Evolutionary conservation across 2,888 invertebrate species (phyloP).

Genomic region (Ormyrus nitidulus): DNA sequence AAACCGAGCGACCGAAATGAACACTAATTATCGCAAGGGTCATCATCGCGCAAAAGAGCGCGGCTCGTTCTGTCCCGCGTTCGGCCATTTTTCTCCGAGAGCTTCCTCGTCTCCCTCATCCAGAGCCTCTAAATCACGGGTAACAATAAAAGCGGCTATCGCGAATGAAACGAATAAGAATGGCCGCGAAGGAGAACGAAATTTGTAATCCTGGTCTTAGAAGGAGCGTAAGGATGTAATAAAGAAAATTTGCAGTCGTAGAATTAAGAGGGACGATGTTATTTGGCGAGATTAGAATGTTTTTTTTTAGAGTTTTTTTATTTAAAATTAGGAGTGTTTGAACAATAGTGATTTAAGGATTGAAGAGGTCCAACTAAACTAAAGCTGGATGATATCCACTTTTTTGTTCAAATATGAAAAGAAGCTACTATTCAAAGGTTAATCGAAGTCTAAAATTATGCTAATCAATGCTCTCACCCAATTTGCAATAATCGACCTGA

Average conservation of each 20-base stretch:
- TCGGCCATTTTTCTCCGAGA: conserved; percentile 54
- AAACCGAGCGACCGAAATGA: conserved; percentile 20
- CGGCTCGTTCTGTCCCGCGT: conserved; percentile 26
- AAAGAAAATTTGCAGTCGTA: neutral
- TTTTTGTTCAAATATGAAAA: too few relatives aligned
- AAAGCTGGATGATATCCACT: too few relatives aligned
- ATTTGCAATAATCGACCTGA: too few relatives aligned
- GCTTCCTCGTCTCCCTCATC: conserved; percentile 51
- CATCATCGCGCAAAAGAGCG: conserved; percentile 1
- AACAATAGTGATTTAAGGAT: too few relatives aligned
- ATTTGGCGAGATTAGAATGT: too few relatives aligned
- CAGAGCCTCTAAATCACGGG: conserved; percentile 63
- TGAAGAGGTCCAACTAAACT: too few relatives aligned
- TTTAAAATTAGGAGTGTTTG: too few relatives aligned
- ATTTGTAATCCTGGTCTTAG: conserved; percentile 71
- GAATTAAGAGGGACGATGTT: neutral
- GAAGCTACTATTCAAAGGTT: too few relatives aligned
- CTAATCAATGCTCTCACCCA: too few relatives aligned
- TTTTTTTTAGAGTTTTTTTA: too few relatives aligned
- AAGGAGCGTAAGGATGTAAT: neutral
- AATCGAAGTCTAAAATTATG: too few relatives aligned
- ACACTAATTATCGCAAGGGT: conserved; percentile 45
- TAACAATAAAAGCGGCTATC: conserved; percentile 60
- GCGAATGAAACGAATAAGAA: conserved; percentile 53
- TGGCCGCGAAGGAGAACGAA: conserved; percentile 61